A percentile compares a stretch with the other conserved stretches of the same genome.
Conservation (phyloP, 2,888 invertebrate species). For the Mamestra brassicae region DNA sequence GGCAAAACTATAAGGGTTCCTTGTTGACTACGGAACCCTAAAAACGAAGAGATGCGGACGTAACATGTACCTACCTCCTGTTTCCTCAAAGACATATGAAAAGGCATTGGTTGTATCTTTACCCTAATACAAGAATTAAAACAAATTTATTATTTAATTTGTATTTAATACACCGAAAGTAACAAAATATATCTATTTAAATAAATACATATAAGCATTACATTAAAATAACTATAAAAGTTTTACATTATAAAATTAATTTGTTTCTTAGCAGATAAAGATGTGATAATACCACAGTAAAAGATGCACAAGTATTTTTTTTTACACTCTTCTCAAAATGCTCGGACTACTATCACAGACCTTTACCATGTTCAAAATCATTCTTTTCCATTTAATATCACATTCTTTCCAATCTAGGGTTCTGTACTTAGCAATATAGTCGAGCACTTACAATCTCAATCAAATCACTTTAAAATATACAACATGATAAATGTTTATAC, state of each 20-base stretch:
- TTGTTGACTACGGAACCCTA: no score
- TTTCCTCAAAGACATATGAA: not conserved
- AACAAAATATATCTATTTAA: conserved; percentile 42
- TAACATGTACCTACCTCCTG: no score
- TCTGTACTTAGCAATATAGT: conserved; percentile 37
- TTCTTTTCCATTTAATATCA: conserved; percentile 28
- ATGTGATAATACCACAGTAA: conserved; percentile 42
- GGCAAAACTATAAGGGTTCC: no score
- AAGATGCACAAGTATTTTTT: not conserved
- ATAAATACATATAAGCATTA: conserved; percentile 9
- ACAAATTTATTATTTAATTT: conserved; percentile 5
- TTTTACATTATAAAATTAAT: conserved; percentile 9
- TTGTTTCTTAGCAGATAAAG: conserved; percentile 29
- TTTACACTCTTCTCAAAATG: conserved; percentile 16
- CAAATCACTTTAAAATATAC: not conserved
- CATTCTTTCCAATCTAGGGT: conserved; percentile 26
- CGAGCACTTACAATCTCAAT: conserved; percentile 39
- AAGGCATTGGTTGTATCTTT: not conserved
- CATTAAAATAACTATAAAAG: conserved; percentile 27
- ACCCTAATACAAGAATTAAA: not conserved
- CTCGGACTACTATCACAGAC: conserved; percentile 61
- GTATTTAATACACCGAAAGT: conserved; percentile 47
- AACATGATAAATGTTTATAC: not conserved
- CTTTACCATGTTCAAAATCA: conserved; percentile 44
- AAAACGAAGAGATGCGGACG: no score